Percentiles rank a stretch among this genome's conserved stretches.
These are phyloP conservation scores for Melanotaenia trifasciata DNA, from an alignment of 2,797 vertebrate species.

Conservation along the genomic window DNA sequence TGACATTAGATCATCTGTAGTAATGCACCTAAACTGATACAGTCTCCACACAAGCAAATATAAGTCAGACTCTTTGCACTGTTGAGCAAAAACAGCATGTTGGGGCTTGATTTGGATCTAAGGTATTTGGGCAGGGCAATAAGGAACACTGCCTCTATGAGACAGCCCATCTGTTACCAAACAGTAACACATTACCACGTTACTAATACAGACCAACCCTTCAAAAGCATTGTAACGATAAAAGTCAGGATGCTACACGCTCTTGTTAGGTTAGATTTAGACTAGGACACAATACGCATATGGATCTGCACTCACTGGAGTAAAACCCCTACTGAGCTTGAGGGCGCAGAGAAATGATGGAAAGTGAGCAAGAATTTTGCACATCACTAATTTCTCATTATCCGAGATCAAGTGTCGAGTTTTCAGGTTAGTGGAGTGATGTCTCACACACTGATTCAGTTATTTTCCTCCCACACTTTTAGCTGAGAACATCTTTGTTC, in stretches of 20 bases:
- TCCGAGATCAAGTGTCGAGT: constrained; percentile 11
- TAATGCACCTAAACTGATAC: neutral
- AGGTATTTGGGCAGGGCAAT: constrained; percentile 70
- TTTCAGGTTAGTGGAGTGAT: constrained; percentile 12
- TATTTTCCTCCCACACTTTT: constrained; percentile 26
- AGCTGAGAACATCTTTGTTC: constrained; percentile 27
- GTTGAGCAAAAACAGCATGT: constrained; percentile 41
- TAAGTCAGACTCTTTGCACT: constrained; percentile 5
- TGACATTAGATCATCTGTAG: neutral
- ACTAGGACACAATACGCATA: neutral
- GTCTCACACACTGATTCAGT: constrained; percentile 8
- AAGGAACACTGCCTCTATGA: constrained; percentile 1
- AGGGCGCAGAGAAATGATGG: neutral
- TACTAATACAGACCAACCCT: neutral
- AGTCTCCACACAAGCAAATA: neutral
- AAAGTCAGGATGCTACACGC: neutral
- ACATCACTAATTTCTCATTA: constrained; percentile 21
- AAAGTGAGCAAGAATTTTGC: neutral
- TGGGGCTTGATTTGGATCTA: constrained; percentile 58
- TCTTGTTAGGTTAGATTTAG: neutral
- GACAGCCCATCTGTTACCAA: constrained; percentile 5
- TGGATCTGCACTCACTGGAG: neutral
- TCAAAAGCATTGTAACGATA: neutral
- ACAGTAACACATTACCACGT: neutral
- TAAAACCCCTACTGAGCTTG: neutral